A percentile compares a stretch with the other conserved stretches of the same genome.
Evolutionary conservation across 2,113 vertebrate species (phyloP).

Genomic region (Sebastes fasciatus): DNA sequence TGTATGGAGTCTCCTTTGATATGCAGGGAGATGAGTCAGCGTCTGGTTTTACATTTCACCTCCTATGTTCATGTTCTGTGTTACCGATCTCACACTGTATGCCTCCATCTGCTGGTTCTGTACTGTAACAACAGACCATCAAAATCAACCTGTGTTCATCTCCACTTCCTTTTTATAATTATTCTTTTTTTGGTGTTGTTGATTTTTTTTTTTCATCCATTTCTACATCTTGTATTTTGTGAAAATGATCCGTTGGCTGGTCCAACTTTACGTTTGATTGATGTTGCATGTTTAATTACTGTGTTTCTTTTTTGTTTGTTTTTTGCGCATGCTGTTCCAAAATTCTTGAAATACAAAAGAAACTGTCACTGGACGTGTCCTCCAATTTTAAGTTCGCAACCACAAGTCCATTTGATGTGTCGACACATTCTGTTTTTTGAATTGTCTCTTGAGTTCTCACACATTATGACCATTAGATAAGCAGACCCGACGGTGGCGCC

Average conservation of each 20-base stretch:
- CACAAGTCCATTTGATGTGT: not conserved
- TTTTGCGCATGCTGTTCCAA: constrained; percentile 51
- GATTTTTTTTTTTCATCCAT: not conserved
- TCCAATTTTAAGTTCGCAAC: not conserved
- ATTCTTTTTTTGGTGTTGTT: not conserved
- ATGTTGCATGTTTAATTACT: constrained; percentile 69
- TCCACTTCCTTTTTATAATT: not conserved
- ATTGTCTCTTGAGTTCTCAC: not conserved
- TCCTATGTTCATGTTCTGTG: constrained; percentile 2
- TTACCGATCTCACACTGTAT: constrained; percentile 57
- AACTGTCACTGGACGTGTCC: constrained; percentile 12
- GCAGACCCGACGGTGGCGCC: not conserved
- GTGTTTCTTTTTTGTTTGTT: constrained; percentile 49
- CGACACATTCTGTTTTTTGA: too few relatives aligned
- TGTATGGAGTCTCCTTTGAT: not conserved
- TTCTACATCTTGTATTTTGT: constrained; percentile 45
- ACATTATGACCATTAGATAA: not conserved
- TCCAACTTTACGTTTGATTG: constrained; percentile 59
- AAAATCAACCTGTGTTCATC: constrained; percentile 6
- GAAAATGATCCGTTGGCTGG: constrained; percentile 69
- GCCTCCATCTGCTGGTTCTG: constrained; percentile 70
- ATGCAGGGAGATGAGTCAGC: not conserved
- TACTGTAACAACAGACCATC: constrained; percentile 60
- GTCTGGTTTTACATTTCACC: constrained; percentile 4
- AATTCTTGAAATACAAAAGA: constrained; percentile 64